A percentile compares a stretch with the other conserved stretches of the same genome.
phyloP scores from a whole-genome alignment of 2,797 vertebrate genomes.

The Neosilurus hyrtlii region DNA sequence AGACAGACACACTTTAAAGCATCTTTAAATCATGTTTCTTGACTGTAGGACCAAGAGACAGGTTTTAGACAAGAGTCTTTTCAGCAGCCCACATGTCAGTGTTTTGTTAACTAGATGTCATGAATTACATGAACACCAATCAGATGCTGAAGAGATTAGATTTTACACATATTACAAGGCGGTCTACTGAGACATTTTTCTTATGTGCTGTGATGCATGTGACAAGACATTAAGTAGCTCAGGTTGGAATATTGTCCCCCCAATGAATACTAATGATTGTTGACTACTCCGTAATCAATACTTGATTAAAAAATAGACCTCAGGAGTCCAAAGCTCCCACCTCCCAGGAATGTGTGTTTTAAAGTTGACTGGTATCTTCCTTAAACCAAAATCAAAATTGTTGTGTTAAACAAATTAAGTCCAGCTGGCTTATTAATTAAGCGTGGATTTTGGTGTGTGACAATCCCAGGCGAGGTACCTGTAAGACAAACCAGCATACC shows the following conservation, averaged over 20 bases:
- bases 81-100: neutral
- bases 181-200: neutral
- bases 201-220: neutral
- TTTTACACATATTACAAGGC: neutral
- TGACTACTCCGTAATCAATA: neutral
- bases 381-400: too few relatives aligned
- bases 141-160: neutral
- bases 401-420: too few relatives aligned
- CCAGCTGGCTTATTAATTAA: too few relatives aligned
- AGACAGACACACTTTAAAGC: constrained; percentile 11
- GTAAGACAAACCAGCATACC: too few relatives aligned
- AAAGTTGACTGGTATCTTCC: too few relatives aligned
- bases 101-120: neutral
- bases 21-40: constrained; percentile 22
- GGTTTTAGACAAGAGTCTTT: neutral
- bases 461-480: too few relatives aligned
- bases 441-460: too few relatives aligned
- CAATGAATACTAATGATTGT: neutral
- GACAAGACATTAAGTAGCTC: neutral
- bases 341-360: too few relatives aligned
- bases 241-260: neutral
- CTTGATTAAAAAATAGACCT: neutral
- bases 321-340: too few relatives aligned
- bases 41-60: constrained; percentile 3
- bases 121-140: neutral